A percentile compares a stretch with the other conserved stretches of the same genome.
Conservation (phyloP, 2,797 vertebrate species). For the Gymnocypris eckloni region DNA sequence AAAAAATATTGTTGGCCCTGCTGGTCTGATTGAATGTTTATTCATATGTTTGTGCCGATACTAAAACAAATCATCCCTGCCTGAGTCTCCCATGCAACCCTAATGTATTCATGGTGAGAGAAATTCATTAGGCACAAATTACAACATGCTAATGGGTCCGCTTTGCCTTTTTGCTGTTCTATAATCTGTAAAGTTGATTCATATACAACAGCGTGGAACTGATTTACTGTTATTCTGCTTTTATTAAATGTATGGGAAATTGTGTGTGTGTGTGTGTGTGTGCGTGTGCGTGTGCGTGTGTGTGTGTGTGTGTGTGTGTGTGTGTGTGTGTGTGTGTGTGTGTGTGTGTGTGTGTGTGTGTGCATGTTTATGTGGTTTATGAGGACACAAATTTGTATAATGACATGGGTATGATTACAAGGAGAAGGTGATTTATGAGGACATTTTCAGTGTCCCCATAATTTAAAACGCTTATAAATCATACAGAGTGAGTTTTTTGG, state of each 20-base stretch:
- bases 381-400: no score
- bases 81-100: constrained; percentile 74
- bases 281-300: no score
- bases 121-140: constrained; percentile 88
- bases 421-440: no score
- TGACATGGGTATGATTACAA: no score
- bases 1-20: constrained; percentile 64
- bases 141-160: constrained; percentile 84
- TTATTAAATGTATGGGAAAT: constrained; percentile 36
- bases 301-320: no score
- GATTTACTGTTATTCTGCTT: constrained; percentile 74
- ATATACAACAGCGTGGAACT: constrained; percentile 69
- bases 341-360: no score
- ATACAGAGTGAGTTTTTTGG: no score
- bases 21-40: constrained; percentile 80
- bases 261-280: no score
- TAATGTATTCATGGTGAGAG: constrained; percentile 83
- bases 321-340: no score
- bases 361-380: no score
- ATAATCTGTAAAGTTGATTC: constrained; percentile 81
- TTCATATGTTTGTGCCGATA: constrained; percentile 82
- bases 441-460: no score
- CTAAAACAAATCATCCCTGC: constrained; percentile 74
- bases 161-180: constrained; percentile 77
- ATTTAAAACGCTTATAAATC: no score